Percentiles rank a stretch among this genome's conserved stretches.
Conservation (phyloP, 1,140 invertebrate species). For the Pristionchus pacificus region DNA sequence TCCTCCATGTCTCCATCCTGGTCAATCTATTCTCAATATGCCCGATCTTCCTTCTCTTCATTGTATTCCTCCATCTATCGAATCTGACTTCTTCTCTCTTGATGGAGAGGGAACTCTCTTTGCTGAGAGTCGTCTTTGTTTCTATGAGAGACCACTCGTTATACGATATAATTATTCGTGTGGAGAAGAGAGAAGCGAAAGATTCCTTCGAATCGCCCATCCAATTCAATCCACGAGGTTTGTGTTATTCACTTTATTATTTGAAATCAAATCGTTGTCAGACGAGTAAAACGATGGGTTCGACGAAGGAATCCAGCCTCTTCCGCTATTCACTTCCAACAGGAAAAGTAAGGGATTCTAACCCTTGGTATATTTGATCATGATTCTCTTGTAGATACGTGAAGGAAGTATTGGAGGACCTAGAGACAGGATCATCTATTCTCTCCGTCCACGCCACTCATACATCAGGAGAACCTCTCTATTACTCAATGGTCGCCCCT, state of each 20-base stretch:
- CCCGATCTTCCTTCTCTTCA: constrained; percentile 20
- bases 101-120: constrained; percentile 31
- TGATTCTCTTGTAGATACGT: constrained; percentile 49
- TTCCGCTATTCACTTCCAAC: constrained; percentile 52
- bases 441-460: constrained; percentile 55
- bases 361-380: background rate
- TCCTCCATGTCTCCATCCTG: constrained; percentile 42
- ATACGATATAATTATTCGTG: constrained; percentile 20
- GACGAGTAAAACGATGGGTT: constrained; percentile 43
- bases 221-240: constrained; percentile 17
- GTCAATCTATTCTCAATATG: constrained; percentile 46
- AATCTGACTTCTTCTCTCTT: constrained; percentile 36
- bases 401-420: constrained; percentile 59
- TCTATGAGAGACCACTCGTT: constrained; percentile 31
- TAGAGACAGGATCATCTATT: constrained; percentile 54
- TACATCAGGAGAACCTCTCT: constrained; percentile 44
- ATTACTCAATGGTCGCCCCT: constrained; percentile 53
- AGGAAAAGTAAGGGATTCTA: constrained; percentile 23
- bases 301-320: constrained; percentile 47
- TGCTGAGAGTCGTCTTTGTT: constrained; percentile 42
- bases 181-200: constrained; percentile 29
- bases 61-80: constrained; percentile 24
- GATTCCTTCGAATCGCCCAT: constrained; percentile 21
- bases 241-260: constrained; percentile 9
- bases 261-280: constrained; percentile 12